Evolutionary conservation across 2,888 invertebrate genomes (phyloP).

Genomic region (Amblyjoppa fuscipennis): DNA sequence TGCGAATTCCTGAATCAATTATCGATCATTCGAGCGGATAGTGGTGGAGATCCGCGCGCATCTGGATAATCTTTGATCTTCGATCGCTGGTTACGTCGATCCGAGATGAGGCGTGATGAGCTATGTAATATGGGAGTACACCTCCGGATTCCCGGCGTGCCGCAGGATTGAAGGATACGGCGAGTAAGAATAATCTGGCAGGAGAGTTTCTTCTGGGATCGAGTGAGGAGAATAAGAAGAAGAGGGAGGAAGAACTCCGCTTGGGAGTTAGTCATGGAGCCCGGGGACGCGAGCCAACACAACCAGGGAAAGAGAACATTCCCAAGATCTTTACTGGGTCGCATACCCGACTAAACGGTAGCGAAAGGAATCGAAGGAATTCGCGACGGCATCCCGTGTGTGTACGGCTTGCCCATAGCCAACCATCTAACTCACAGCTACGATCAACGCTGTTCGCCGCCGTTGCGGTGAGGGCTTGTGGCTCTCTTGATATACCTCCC

Average conservation of each 20-base stretch:
- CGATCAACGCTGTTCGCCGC: constrained; percentile 38
- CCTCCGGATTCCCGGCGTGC: not conserved
- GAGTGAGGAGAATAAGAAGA: constrained; percentile 15
- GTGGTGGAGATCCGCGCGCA: not conserved
- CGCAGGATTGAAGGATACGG: not conserved
- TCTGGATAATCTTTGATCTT: constrained; percentile 3
- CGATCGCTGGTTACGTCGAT: not conserved
- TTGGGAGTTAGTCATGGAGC: constrained; percentile 8
- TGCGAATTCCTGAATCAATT: constrained; percentile 43
- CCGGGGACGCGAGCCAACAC: constrained; percentile 2
- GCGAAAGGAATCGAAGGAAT: constrained; percentile 76
- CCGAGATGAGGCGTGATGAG: constrained; percentile 11
- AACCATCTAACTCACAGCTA: constrained; percentile 51
- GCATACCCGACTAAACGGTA: constrained; percentile 74
- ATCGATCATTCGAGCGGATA: constrained; percentile 13
- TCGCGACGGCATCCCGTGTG: constrained; percentile 71
- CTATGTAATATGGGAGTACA: not conserved
- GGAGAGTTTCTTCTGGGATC: constrained; percentile 3
- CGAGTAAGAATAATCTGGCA: constrained; percentile 1
- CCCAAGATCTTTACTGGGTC: constrained; percentile 63
- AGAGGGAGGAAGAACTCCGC: constrained; percentile 29
- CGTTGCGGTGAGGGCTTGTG: constrained; percentile 14
- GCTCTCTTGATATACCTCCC: constrained; percentile 20
- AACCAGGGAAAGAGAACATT: constrained; percentile 39
- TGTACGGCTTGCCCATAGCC: constrained; percentile 64